Base-by-base conservation (phyloP, 2,113 vertebrate genomes). In the Elgaria multicarinata region DNA sequence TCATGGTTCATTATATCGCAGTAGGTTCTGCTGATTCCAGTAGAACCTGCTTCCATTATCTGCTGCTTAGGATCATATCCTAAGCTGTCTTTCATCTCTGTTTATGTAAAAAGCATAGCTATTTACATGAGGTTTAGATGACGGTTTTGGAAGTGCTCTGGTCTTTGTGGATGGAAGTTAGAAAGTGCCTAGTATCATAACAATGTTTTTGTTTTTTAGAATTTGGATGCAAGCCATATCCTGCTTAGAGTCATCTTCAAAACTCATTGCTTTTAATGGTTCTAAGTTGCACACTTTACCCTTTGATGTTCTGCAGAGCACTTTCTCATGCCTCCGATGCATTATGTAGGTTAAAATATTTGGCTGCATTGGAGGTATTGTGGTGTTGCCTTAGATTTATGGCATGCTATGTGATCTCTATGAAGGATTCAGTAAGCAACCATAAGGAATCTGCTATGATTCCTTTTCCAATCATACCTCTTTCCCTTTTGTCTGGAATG, bases 131-230 rank as follows among this genome's bases (percentile, higher is more conserved):
- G 26, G 26, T 36, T 28, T 77, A 67, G 44, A 12, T 53, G 82
- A 77, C 77, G 58, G 42, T 89, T 89, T 77, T 84, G 87, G 58
- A 84, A 84, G 71, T 66, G 87, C 31, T 88, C 12, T 83, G 80
- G 58, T 77, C 81, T 77, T 77, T 77, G 44, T 77, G 31, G 58
- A 53, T 84, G 58, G 72, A 84, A 89, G 24, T 83, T 89, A 36
- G 53, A 83, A 71, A 89, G 42, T 67, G 14, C 55, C 24, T 89
- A 89, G 53, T 83, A 76, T 77, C 55, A 84, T 78, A 69, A 87
- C 81, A 89, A 77, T 84, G 42, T 69, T 77, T 89, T 89, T 84
- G 69, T 84, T n/a, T n/a, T n/a, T n/a, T 77, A 84, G 62, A 67
- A 50, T 66, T 83, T 83, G 58, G 42, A 22, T 53, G 16, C 64